These are phyloP conservation scores for Eulemur macaco DNA, from an alignment of 2,113 vertebrate species.

Conservation along the genomic window DNA sequence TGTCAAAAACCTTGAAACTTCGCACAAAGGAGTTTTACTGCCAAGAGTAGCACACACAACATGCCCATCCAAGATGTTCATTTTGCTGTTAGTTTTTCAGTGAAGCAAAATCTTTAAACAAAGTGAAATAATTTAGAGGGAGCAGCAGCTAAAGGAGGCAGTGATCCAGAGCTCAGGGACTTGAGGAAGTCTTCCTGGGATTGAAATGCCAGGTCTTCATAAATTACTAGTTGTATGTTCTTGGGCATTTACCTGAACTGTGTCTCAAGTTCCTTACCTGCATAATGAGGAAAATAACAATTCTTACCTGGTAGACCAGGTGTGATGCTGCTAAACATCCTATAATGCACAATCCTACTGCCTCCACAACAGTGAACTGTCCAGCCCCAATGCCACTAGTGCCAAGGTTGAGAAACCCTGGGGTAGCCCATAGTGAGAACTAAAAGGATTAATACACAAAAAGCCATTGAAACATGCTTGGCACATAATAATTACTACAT, in stretches of 20 bases:
- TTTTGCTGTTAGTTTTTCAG: background rate
- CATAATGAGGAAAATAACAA: background rate
- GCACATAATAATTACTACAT: background rate
- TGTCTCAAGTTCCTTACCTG: background rate
- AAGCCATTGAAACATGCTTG: background rate
- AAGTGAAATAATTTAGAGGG: background rate
- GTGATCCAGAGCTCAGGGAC: background rate
- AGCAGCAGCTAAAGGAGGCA: background rate
- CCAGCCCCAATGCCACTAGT: background rate
- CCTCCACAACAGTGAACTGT: background rate
- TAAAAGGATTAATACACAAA: background rate
- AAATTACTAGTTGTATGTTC: background rate
- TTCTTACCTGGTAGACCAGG: background rate
- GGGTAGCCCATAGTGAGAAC: background rate
- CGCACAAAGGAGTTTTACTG: background rate
- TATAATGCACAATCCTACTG: background rate
- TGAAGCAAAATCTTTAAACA: background rate
- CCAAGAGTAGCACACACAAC: background rate
- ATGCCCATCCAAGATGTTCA: background rate
- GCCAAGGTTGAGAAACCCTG: background rate
- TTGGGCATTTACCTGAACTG: background rate
- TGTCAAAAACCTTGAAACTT: constrained; percentile 26
- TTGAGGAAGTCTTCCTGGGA: background rate
- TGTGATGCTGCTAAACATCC: background rate
- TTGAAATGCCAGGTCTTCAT: background rate